Percentiles rank a stretch among this genome's conserved stretches.
Evolutionary conservation across 2,797 vertebrate species (phyloP).

Genomic region (Tenualosa thibaudeaui): DNA sequence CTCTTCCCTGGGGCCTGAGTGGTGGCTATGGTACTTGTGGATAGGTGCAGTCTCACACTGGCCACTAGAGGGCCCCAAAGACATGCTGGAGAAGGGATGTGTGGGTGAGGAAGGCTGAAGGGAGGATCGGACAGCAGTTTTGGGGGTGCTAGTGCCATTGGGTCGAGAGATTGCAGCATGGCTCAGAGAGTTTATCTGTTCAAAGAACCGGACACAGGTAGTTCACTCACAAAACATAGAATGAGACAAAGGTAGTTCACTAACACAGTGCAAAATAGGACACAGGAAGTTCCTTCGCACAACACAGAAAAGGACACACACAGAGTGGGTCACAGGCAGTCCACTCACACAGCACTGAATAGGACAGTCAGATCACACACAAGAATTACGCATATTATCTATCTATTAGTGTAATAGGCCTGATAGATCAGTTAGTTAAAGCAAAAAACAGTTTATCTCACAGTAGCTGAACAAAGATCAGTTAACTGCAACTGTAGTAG

Average conservation of each 20-base stretch:
- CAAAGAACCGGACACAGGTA: not conserved
- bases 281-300: no score
- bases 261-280: not conserved
- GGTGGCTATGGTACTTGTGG: not conserved
- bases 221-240: not conserved
- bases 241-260: no score
- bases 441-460: no score
- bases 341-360: no score
- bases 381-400: no score
- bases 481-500: not conserved
- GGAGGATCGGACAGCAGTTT: constrained; percentile 49
- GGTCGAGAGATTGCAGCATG: constrained; percentile 55
- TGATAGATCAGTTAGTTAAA: no score
- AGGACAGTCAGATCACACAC: no score
- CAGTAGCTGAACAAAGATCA: not conserved
- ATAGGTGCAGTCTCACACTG: not conserved
- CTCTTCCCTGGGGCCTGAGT: not conserved
- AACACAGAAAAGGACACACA: no score
- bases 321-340: no score
- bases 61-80: constrained; percentile 43
- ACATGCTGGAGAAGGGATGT: constrained; percentile 75
- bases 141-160: constrained; percentile 67
- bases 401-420: no score
- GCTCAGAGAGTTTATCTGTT: constrained; percentile 44
- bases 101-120: constrained; percentile 54